Evolutionary conservation across 2,113 vertebrate genomes (phyloP).

Genomic region (Corythoichthys intestinalis): DNA sequence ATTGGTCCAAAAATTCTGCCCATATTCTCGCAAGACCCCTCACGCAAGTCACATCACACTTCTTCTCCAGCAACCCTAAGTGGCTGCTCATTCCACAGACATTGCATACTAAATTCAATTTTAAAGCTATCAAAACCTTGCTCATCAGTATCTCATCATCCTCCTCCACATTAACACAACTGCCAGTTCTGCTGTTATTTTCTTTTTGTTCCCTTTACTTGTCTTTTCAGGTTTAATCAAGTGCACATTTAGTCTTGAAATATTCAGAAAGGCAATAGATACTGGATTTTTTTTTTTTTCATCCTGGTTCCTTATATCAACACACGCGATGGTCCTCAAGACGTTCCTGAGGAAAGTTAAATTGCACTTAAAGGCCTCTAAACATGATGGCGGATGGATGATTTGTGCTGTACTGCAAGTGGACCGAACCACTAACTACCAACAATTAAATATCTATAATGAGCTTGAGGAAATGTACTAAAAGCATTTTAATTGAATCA

Average conservation of each 20-base stretch:
- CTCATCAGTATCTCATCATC: too few relatives aligned
- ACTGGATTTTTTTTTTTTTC: background rate
- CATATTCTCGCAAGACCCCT: too few relatives aligned
- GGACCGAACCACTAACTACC: background rate
- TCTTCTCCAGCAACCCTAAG: too few relatives aligned
- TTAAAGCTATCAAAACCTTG: too few relatives aligned
- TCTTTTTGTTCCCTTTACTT: background rate
- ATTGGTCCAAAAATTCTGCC: too few relatives aligned
- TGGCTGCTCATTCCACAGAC: too few relatives aligned
- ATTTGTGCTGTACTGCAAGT: background rate
- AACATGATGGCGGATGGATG: background rate
- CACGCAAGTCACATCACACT: too few relatives aligned
- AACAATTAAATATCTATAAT: constrained; percentile 30
- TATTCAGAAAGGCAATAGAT: background rate
- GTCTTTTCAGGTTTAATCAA: too few relatives aligned
- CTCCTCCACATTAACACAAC: too few relatives aligned
- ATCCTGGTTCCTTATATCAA: background rate
- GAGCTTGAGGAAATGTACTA: constrained; percentile 42
- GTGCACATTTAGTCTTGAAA: background rate
- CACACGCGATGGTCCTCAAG: background rate
- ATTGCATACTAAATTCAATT: too few relatives aligned
- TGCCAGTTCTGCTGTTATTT: too few relatives aligned
- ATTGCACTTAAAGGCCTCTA: background rate
- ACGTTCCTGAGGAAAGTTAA: background rate
- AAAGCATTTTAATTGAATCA: constrained; percentile 57